Evolutionary conservation across 2,888 invertebrate species (phyloP), one percentile per base, ranked within the genome.

Genomic region (Drosophila neonasuta): DNA sequence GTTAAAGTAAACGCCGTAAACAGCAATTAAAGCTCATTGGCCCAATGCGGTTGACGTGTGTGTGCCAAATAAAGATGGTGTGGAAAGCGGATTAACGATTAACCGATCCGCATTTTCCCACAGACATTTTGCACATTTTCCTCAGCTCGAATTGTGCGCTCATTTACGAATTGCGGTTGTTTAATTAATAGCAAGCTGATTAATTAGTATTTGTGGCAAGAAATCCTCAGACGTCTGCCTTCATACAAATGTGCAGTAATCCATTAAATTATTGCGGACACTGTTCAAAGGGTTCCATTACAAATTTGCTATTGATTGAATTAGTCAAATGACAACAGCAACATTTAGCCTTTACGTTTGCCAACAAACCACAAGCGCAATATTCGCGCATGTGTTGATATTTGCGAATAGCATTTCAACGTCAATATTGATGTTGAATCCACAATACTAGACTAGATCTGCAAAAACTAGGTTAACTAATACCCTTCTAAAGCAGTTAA

Each of bases 121-220:
- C 62, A 36, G 50, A 66, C 15, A 29, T 45, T 59, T 46, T 42
- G 39, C 51, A 49, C 34, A 32, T 17, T 36, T 32, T 44, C 30
- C 55, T 52, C 56, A 32, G 9, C 20, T 32, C 34, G 34, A 2
- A 51, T 24, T 51, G 39, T 17, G 34, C 36, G 39, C 56, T 52
- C 70, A 70, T 70, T 74, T 57, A 50, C 70, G 67, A 46, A 56
- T 78, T 76, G 81, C 20, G 82, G 82, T 68, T 69, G 55, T 71
- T 84, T 86, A 86, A 83, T 87, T 86, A 83, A 83, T 85, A 74
- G 64, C 75, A 54, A 63, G 61, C 67, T 77, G 85, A 83, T 83
- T 83, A 83, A 83, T 83, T 84, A 81, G 77, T 71, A 62, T 74
- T 84, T 82, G 74, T 57, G 68, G 68, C 51, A 66, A 49, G 56